Base-by-base conservation (phyloP, 2,113 vertebrate genomes). In the Lepisosteus oculatus region DNA sequence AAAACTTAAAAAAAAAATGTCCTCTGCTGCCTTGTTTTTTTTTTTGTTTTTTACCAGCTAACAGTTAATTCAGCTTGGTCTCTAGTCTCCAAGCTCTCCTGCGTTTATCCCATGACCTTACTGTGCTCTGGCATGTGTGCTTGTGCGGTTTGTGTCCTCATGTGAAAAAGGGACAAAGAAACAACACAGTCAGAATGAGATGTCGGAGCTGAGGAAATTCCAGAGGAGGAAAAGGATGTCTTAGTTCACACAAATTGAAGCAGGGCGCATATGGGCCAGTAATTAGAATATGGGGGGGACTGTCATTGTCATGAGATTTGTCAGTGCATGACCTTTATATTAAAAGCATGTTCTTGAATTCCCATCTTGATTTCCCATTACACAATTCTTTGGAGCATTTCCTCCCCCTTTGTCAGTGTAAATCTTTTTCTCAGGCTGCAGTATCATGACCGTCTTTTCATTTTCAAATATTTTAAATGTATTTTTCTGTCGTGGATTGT, bases 51-150 rank as follows among this genome's bases (percentile, higher is more conserved):
- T 9, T 9, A 51, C 47, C 47, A 51, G 47, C 47, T 51, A 51
- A 51, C 9, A 9, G 47, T 51, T 51, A 51, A 51, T 9, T 51
- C 47, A 51, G 47, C 9, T 51, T 51, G 47, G 47, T 51, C 47
- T 9, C 47, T 9, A 51, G 47, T 51, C 47, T 6, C 47, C 9
- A 51, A 51, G 9, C 47, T 51, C 47, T 51, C 47, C 47, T 51
- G 47, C 47, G 5, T 59, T 59, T 59, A 59, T 59, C 57, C 57
- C 57, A 59, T 59, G 57, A 59, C 57, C 57, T 59, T 59, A 4
- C 57, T 13, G 12, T 59, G 11, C 57, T 59, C n/a, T 15, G n/a
- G 57, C 57, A 59, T 59, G 9, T 59, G 57, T 59, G 9, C n/a
- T 14, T 6, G 11, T 59, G 57, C 14, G 57, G 57, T 15, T 59